A percentile compares a stretch with the other conserved stretches of the same genome.
Evolutionary conservation across 2,888 invertebrate species (phyloP).

Genomic region (Yponomeuta cagnagella): DNA sequence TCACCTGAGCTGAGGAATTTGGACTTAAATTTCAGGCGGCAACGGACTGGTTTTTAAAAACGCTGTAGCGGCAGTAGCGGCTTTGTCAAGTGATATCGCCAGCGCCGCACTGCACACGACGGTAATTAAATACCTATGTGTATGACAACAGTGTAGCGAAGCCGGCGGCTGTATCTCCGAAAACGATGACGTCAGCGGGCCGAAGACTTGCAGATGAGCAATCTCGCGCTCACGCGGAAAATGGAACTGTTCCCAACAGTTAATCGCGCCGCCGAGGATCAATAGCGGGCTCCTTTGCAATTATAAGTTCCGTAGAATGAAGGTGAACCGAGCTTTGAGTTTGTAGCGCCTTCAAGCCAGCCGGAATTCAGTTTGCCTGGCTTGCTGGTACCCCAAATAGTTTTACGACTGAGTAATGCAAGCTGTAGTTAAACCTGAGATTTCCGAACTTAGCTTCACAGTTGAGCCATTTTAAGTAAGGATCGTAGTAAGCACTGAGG

Average conservation of each 20-base stretch:
- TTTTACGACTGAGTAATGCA: no score
- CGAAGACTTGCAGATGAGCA: slow-evolving; percentile 29
- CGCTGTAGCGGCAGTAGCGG: slow-evolving; percentile 10
- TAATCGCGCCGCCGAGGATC: slow-evolving; percentile 8
- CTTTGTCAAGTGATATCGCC: slow-evolving; percentile 44
- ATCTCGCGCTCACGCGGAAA: slow-evolving; percentile 8
- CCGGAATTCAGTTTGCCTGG: background rate
- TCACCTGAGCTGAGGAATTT: slow-evolving; percentile 24
- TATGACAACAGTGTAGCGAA: slow-evolving; percentile 63
- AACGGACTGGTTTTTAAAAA: background rate
- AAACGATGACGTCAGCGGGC: slow-evolving; percentile 65
- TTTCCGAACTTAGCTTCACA: no score
- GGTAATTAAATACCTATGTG: slow-evolving; percentile 68
- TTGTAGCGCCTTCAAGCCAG: background rate
- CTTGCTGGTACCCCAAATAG: no score
- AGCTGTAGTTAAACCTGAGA: no score
- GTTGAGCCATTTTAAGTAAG: no score
- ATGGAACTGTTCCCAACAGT: background rate
- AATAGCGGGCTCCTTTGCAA: slow-evolving; percentile 10
- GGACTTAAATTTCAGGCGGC: slow-evolving; percentile 23
- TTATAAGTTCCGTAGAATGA: background rate
- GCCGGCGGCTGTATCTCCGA: slow-evolving; percentile 54
- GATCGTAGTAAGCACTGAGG: no score
- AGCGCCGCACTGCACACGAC: slow-evolving; percentile 75
- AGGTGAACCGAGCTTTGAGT: background rate